These are phyloP conservation scores for Lochmaea capreae DNA, from an alignment of 2,888 invertebrate species.

Conservation along the genomic window DNA sequence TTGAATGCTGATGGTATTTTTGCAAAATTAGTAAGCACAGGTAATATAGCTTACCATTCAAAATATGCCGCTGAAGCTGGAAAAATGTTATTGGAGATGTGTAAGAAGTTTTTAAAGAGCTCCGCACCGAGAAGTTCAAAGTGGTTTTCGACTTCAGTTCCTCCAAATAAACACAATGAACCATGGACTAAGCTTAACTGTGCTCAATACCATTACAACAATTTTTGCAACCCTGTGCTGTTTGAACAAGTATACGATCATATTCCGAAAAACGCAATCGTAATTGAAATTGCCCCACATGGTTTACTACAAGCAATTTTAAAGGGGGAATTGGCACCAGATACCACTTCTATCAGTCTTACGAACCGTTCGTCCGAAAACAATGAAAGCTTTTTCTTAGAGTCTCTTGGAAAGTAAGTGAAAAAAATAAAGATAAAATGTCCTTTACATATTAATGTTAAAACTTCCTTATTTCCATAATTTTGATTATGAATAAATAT, in stretches of 20 bases:
- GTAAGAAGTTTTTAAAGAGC: constrained; percentile 73
- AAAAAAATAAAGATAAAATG: neutral
- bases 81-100: constrained; percentile 69
- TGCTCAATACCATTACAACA: constrained; percentile 90
- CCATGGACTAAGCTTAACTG: constrained; percentile 73
- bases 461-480: too few species aligned
- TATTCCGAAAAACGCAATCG: constrained; percentile 81
- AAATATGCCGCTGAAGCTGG: constrained; percentile 78
- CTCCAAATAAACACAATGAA: constrained; percentile 72
- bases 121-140: constrained; percentile 76
- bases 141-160: constrained; percentile 86
- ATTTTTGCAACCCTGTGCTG: constrained; percentile 73
- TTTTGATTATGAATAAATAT: too few species aligned
- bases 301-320: constrained; percentile 85
- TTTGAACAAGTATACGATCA: constrained; percentile 81
- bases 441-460: too few species aligned
- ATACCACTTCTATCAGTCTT: constrained; percentile 75
- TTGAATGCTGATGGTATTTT: constrained; percentile 77
- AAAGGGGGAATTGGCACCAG: constrained; percentile 74
- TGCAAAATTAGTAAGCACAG: constrained; percentile 81
- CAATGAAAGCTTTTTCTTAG: constrained; percentile 65
- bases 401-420: constrained; percentile 55
- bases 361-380: constrained; percentile 76
- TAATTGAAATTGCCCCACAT: constrained; percentile 88
- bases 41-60: constrained; percentile 87